Evolutionary conservation across 2,113 vertebrate species (phyloP).

Genomic region (Poecile atricapillus): DNA sequence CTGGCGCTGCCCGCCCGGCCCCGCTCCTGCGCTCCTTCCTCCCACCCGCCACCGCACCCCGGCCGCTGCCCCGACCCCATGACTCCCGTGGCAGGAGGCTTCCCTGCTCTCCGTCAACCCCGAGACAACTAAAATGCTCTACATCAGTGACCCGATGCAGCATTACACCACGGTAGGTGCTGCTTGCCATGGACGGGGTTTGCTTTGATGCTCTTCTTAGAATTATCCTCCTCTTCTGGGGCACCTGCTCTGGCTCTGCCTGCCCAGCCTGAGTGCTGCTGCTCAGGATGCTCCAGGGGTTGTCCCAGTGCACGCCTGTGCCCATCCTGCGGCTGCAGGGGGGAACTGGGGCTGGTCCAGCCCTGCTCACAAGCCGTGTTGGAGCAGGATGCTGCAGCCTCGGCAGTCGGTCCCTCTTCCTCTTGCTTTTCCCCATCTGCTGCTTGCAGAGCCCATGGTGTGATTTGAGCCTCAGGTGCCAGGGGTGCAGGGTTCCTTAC

Average conservation of each 20-base stretch:
- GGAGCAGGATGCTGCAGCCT: not conserved
- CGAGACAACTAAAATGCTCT: constrained; percentile 82
- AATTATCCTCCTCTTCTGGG: accelerated
- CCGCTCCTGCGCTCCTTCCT: not conserved
- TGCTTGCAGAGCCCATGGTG: not conserved
- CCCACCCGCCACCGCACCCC: not conserved
- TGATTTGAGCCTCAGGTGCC: not conserved
- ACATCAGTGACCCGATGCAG: constrained; percentile 78
- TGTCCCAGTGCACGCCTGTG: accelerated
- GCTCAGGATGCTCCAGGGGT: not conserved
- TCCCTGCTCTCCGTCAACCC: constrained; percentile 32
- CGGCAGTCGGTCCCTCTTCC: accelerated
- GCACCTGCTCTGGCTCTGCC: not conserved
- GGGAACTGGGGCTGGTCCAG: not conserved
- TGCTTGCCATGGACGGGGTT: not conserved
- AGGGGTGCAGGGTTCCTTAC: not conserved
- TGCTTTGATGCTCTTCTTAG: not conserved
- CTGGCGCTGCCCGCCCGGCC: not conserved
- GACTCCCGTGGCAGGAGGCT: constrained; percentile 61
- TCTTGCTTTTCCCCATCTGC: not conserved
- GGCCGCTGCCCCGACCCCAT: constrained; percentile 63
- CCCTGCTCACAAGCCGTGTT: accelerated
- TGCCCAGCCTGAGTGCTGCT: not conserved
- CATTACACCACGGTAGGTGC: constrained; percentile 86
- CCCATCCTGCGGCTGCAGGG: accelerated